Conservation (phyloP, 2,888 invertebrate genomes). For the Bombylius major region DNA sequence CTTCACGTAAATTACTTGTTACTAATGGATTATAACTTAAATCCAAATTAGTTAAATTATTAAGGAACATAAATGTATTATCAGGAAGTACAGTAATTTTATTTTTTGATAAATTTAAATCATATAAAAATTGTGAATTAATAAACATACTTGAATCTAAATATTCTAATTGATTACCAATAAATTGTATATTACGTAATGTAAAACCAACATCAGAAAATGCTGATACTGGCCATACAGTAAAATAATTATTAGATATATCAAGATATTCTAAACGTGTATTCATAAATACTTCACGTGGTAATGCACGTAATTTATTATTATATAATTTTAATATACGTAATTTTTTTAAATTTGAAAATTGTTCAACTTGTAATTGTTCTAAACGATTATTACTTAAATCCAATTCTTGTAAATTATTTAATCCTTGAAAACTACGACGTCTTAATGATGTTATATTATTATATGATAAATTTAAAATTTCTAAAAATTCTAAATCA, state of each 20-base stretch:
- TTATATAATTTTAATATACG: slow-evolving; percentile 59
- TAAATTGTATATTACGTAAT: slow-evolving; percentile 62
- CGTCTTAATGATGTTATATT: slow-evolving; percentile 57
- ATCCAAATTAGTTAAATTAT: slow-evolving; percentile 64
- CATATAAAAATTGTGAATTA: slow-evolving; percentile 64
- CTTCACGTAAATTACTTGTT: slow-evolving; percentile 73
- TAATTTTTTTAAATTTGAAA: slow-evolving; percentile 60
- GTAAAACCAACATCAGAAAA: slow-evolving; percentile 69
- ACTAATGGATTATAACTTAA: slow-evolving; percentile 68
- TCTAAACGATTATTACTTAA: slow-evolving; percentile 63
- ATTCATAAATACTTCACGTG: slow-evolving; percentile 66
- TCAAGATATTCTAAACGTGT: slow-evolving; percentile 70
- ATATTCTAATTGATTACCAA: slow-evolving; percentile 70
- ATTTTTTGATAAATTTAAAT: slow-evolving; percentile 66
- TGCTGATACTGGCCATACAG: slow-evolving; percentile 65
- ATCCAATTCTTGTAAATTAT: slow-evolving; percentile 64
- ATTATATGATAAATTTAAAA: slow-evolving; percentile 61
- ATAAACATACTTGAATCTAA: slow-evolving; percentile 79
- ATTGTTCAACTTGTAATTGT: slow-evolving; percentile 67
- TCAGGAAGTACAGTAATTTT: slow-evolving; percentile 74
- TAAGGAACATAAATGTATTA: slow-evolving; percentile 74
- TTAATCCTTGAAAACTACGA: slow-evolving; percentile 63
- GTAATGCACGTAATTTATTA: slow-evolving; percentile 60
- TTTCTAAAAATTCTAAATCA: slow-evolving; percentile 55
- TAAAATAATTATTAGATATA: slow-evolving; percentile 63